phyloP scores from a whole-genome alignment of 2,888 invertebrate species.

The Hypsopygia costalis region DNA sequence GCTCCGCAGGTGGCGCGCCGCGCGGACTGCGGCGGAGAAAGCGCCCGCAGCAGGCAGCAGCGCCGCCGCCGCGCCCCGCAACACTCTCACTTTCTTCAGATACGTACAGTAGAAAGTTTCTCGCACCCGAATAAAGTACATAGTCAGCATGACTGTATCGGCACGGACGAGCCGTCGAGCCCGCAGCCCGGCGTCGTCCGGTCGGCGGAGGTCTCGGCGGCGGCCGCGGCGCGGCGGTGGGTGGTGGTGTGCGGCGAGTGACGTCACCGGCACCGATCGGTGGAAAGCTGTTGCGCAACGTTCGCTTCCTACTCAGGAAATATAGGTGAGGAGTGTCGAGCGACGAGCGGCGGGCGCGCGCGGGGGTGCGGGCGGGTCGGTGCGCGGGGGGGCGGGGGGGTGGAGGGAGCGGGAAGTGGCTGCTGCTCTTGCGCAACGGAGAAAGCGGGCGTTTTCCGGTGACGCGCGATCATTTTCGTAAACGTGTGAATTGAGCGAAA shows the following conservation, averaged over 20 bases:
- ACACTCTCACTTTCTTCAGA: constrained; percentile 40
- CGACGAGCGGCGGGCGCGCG: constrained; percentile 18
- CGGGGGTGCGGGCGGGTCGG: constrained; percentile 7
- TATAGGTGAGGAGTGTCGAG: constrained; percentile 67
- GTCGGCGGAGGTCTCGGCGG: too few relatives aligned
- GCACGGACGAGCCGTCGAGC: neutral
- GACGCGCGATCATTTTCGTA: constrained; percentile 74
- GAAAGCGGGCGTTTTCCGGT: constrained; percentile 73
- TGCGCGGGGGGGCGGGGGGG: constrained; percentile 19
- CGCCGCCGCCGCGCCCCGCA: constrained; percentile 10
- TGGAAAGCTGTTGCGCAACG: constrained; percentile 65
- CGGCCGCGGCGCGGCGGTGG: constrained; percentile 9
- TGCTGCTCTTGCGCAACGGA: constrained; percentile 67
- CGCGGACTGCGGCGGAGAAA: constrained; percentile 1
- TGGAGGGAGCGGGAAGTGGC: constrained; percentile 57
- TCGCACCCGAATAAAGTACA: constrained; percentile 21
- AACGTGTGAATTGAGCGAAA: constrained; percentile 78
- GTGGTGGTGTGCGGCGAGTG: neutral
- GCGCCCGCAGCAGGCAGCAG: constrained; percentile 3
- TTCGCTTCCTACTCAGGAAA: constrained; percentile 66
- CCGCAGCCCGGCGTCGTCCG: constrained; percentile 1
- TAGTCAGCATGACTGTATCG: neutral
- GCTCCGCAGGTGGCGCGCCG: too few relatives aligned
- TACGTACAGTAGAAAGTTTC: constrained; percentile 34
- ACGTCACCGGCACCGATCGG: constrained; percentile 14